Evolutionary conservation across 2,113 vertebrate species (phyloP).

Genomic region (Notothenia rossii): DNA sequence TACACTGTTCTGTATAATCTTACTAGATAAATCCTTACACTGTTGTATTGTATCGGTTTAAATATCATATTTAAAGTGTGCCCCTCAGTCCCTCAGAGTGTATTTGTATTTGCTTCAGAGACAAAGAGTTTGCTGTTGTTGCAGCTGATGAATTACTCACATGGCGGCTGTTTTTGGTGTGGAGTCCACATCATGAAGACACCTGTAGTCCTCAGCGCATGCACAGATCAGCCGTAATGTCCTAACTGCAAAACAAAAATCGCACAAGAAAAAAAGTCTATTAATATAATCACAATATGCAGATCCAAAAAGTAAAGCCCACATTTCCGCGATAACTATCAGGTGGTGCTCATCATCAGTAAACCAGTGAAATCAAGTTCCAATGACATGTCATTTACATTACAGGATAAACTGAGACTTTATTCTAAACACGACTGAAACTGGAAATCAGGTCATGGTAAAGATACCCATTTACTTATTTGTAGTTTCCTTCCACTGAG

Average conservation of each 20-base stretch:
- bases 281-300: background rate
- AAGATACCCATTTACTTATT: too few species aligned
- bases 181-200: slow-evolving; percentile 71
- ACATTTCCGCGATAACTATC: too few species aligned
- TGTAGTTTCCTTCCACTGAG: too few species aligned
- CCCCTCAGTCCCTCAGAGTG: background rate
- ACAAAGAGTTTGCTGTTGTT: background rate
- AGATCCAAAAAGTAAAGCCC: background rate
- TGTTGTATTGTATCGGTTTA: background rate
- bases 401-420: too few species aligned
- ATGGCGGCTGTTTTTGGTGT: slow-evolving; percentile 83
- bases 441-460: too few species aligned
- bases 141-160: slow-evolving; percentile 81
- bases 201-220: slow-evolving; percentile 91
- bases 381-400: too few species aligned
- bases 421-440: too few species aligned
- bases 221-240: slow-evolving; percentile 91
- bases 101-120: background rate
- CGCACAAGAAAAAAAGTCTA: background rate
- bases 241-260: slow-evolving; percentile 81
- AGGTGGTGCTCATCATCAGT: too few species aligned
- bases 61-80: background rate
- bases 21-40: background rate
- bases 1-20: too few species aligned
- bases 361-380: too few species aligned